A percentile compares a stretch with the other conserved stretches of the same genome.
Conservation (phyloP, 2,888 invertebrate species). For the Synanthedon vespiformis region DNA sequence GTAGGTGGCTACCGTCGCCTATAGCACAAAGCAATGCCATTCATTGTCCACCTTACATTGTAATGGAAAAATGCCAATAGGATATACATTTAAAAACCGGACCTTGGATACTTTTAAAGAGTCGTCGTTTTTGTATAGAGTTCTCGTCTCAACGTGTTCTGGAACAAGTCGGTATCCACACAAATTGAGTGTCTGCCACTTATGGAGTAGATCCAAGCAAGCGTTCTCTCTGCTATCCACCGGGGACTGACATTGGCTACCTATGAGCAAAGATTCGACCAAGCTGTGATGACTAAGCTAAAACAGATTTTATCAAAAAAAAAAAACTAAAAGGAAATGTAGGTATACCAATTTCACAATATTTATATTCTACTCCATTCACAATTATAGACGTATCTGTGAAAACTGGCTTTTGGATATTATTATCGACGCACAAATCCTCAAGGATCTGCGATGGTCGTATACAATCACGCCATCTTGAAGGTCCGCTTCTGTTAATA, state of each 20-base stretch:
- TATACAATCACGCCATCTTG: constrained; percentile 81
- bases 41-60: too few relatives aligned
- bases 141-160: constrained; percentile 92
- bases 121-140: constrained; percentile 78
- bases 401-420: constrained; percentile 39
- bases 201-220: constrained; percentile 79
- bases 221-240: constrained; percentile 78
- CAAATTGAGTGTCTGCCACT: constrained; percentile 81
- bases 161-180: constrained; percentile 85
- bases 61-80: constrained; percentile 25
- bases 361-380: constrained; percentile 43
- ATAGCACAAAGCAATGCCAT: too few relatives aligned
- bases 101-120: constrained; percentile 58
- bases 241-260: too few relatives aligned
- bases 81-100: too few relatives aligned
- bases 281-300: constrained; percentile 2
- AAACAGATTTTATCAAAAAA: background rate
- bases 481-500: constrained; percentile 70
- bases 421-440: constrained; percentile 76
- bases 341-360: constrained; percentile 19
- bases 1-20: too few relatives aligned
- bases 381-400: constrained; percentile 29
- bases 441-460: constrained; percentile 80
- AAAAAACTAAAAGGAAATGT: too few relatives aligned
- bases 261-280: too few relatives aligned